phyloP scores from a whole-genome alignment of 2,113 vertebrate species.

The Forbesichthys agassizii region DNA sequence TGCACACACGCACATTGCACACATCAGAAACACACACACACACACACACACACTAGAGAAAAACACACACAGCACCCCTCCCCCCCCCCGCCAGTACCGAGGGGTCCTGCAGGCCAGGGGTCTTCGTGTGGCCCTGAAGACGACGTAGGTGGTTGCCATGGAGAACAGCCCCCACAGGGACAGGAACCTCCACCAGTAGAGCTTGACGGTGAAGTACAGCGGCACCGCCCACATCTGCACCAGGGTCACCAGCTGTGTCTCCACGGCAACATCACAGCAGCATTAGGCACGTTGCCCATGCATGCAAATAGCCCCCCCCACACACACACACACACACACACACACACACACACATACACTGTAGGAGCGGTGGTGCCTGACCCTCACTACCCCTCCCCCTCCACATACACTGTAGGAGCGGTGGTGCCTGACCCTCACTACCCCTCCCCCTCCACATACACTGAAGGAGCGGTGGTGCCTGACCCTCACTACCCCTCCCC shows the following conservation, averaged over 20 bases:
- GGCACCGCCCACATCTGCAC: slow-evolving; percentile 78
- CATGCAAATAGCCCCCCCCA: too few species aligned
- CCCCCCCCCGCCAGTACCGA: slow-evolving; percentile 28
- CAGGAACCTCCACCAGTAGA: slow-evolving; percentile 78
- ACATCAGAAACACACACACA: neutral
- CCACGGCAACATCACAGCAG: neutral
- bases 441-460: too few species aligned
- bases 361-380: too few species aligned
- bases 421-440: too few species aligned
- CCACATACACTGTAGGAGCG: too few species aligned
- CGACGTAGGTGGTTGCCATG: slow-evolving; percentile 71
- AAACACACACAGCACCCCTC: too few species aligned
- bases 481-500: too few species aligned
- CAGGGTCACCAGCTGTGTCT: slow-evolving; percentile 73
- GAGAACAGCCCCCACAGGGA: slow-evolving; percentile 76
- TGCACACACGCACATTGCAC: neutral
- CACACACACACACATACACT: too few species aligned
- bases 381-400: too few species aligned
- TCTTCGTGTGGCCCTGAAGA: slow-evolving; percentile 77
- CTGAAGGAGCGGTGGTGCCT: too few species aligned
- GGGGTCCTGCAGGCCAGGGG: slow-evolving; percentile 71
- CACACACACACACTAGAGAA: too few species aligned
- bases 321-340: too few species aligned
- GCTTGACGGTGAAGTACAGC: slow-evolving; percentile 77
- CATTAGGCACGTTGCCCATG: neutral